Evolutionary conservation across 2,888 invertebrate genomes (phyloP), one percentile per base, ranked within the genome.

Genomic region (Aricia artaxerxes): DNA sequence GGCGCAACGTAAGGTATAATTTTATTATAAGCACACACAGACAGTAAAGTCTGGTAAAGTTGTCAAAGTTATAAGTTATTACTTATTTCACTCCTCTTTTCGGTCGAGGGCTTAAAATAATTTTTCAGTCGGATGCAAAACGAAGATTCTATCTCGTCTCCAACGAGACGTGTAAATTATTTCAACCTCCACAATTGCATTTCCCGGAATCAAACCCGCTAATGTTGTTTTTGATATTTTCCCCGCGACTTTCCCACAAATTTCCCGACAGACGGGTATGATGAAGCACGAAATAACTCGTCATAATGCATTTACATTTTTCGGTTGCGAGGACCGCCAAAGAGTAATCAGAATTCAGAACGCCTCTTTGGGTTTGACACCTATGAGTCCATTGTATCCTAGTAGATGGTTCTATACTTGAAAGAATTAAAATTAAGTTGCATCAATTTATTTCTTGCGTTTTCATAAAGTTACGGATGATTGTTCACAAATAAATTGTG

Each of bases 241-340:
- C 85, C 83, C 84, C 86, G 85, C 85, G 82, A 82, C 78, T 84
- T 86, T 87, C 84, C 86, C 87, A 85, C 86, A 87, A 85, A 86
- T 83, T 83, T 87, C 87, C 87, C 86, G 86, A 83, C 84, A 84
- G 81, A 81, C 84, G 78, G 82, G 85, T 87, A 87, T 88, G 88
- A 89, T 87, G 82, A 84, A 86, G 85, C 84, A 84, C 80, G 82
- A 84, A 85, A 87, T 86, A 89, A 87, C 89, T 89, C 88, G 89
- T 90, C 89, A 89, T 92, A 92, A 92, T 90, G 88, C 87, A 89
- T 89, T 92, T 90, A 92, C 87, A 85, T 85, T 86, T 86, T 84
- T 84, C 87, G 85, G 82, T 84, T 85, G 83, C 82, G 82, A 80
- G 82, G 80, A 78, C 72, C 53, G 4, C 1, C 76, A 76, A 53